phyloP scores from a whole-genome alignment of 2,888 invertebrate species.

The Panzeria rudis region DNA sequence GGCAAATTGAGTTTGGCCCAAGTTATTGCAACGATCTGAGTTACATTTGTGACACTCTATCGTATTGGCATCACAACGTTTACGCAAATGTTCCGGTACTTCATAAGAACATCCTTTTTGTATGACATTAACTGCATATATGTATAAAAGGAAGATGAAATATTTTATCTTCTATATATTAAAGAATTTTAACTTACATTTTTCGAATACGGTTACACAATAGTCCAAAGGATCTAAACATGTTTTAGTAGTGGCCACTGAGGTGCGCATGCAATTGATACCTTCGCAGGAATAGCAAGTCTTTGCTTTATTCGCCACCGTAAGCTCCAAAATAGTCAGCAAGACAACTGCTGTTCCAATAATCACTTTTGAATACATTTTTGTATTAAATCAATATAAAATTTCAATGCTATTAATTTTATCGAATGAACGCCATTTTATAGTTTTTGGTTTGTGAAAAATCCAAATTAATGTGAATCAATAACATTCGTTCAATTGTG shows the following conservation, averaged over 20 bases:
- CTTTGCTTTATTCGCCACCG: conserved; percentile 75
- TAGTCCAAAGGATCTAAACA: conserved; percentile 80
- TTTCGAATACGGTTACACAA: conserved; percentile 80
- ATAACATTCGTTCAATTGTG: background rate
- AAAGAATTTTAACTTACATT: conserved; percentile 75
- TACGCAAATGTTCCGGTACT: conserved; percentile 76
- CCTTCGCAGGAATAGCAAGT: conserved; percentile 80
- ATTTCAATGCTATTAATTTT: background rate
- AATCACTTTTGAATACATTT: conserved; percentile 34
- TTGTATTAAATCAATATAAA: conserved; percentile 1
- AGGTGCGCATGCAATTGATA: conserved; percentile 79
- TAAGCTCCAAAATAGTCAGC: background rate
- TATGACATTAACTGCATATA: conserved; percentile 70
- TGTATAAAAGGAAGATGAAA: background rate
- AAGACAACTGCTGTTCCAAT: conserved; percentile 10
- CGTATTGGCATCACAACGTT: conserved; percentile 75
- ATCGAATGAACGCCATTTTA: conserved; percentile 47
- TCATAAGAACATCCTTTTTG: conserved; percentile 80
- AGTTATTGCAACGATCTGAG: conserved; percentile 78
- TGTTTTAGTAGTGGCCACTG: conserved; percentile 71
- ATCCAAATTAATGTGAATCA: conserved; percentile 11
- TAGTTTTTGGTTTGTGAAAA: conserved; percentile 45
- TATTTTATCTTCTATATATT: background rate
- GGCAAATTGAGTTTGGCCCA: conserved; percentile 77
- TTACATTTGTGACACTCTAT: conserved; percentile 80